Percentiles rank a stretch among this genome's conserved stretches.
These are phyloP conservation scores for Phrynosoma blainvillii DNA, from an alignment of 2,113 vertebrate genomes.

Conservation along the genomic window DNA sequence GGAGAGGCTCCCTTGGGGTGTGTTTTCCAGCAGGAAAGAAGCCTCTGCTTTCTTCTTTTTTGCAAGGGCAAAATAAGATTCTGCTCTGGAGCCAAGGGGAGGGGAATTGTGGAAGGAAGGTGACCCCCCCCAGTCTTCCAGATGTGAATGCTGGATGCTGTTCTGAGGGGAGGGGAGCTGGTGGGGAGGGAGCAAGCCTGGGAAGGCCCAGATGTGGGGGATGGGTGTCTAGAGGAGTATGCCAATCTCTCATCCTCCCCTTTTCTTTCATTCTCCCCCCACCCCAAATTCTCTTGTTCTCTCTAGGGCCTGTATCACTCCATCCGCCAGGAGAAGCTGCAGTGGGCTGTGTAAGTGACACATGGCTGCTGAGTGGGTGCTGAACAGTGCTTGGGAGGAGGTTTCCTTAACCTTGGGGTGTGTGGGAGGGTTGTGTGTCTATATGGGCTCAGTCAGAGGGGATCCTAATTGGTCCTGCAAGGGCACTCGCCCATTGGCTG, in stretches of 20 bases:
- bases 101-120: no score
- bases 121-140: no score
- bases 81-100: no score
- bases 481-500: no score
- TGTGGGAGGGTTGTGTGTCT: not conserved
- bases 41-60: no score
- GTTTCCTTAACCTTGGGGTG: not conserved
- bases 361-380: not conserved
- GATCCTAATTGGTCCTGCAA: not conserved
- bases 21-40: no score
- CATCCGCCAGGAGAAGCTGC: conserved; percentile 86
- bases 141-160: no score
- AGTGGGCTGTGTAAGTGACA: conserved; percentile 82
- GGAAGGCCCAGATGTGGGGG: not conserved
- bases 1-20: no score
- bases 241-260: no score
- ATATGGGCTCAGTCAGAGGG: not conserved
- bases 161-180: no score
- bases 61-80: no score
- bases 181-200: no score
- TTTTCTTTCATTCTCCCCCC: not conserved
- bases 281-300: not conserved
- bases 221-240: not conserved
- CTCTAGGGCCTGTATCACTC: conserved; percentile 84
- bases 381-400: not conserved